Conservation (phyloP, 2,113 vertebrate species). For the Mobula hypostoma region DNA sequence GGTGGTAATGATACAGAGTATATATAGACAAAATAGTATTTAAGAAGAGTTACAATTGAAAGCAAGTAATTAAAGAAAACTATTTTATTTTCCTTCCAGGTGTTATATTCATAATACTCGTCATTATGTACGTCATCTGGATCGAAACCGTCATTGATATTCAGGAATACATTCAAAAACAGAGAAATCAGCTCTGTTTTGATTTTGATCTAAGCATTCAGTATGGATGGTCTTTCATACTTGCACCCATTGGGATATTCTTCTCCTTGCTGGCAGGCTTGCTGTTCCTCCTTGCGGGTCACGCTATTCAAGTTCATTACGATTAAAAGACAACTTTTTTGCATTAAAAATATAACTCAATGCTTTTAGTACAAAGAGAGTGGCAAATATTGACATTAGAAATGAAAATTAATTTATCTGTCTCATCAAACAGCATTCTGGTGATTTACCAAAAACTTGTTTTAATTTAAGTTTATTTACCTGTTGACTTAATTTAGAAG, state of each 20-base stretch:
- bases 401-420: neutral
- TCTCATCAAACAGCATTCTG: neutral
- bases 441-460: neutral
- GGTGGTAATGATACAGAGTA: neutral
- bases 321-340: slow-evolving; percentile 47
- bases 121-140: slow-evolving; percentile 78
- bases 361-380: neutral
- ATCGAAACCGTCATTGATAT: slow-evolving; percentile 74
- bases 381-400: neutral
- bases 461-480: neutral
- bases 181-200: slow-evolving; percentile 56
- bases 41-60: neutral
- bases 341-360: neutral
- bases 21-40: neutral
- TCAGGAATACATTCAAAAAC: slow-evolving; percentile 60
- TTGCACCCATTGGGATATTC: slow-evolving; percentile 80
- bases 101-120: slow-evolving; percentile 73
- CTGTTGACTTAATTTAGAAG: neutral
- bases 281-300: slow-evolving; percentile 79
- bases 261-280: slow-evolving; percentile 82
- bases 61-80: neutral
- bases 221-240: slow-evolving; percentile 88
- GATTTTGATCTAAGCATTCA: slow-evolving; percentile 61
- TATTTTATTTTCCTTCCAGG: slow-evolving; percentile 56
- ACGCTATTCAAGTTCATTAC: slow-evolving; percentile 63